These are phyloP conservation scores for Crotalus helleri DNA, from an alignment of 2,113 vertebrate genomes.

Conservation along the genomic window DNA sequence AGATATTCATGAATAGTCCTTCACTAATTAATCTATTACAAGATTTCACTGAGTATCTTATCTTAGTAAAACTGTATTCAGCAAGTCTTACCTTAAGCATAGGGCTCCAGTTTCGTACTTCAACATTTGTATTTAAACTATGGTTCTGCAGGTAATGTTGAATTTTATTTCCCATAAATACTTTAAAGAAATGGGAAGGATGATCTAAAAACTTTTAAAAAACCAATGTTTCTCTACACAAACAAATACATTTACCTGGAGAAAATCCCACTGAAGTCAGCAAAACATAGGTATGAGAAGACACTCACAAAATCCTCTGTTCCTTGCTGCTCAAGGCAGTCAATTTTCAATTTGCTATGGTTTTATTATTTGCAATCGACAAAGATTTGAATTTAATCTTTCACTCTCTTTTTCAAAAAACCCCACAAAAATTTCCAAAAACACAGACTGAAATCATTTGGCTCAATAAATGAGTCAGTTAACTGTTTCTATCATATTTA, in stretches of 20 bases:
- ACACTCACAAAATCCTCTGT: not conserved
- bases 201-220: not conserved
- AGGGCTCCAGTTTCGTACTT: not conserved
- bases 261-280: not conserved
- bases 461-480: not conserved
- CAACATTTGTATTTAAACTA: not conserved
- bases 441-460: not conserved
- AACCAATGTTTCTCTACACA: not conserved
- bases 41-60: not conserved
- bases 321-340: not conserved
- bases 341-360: not conserved
- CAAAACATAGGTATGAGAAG: not conserved
- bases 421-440: not conserved
- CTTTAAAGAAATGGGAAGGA: not conserved
- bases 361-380: not conserved
- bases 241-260: not conserved
- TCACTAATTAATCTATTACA: not conserved
- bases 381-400: not conserved
- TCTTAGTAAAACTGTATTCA: not conserved
- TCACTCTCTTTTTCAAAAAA: not conserved
- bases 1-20: not conserved
- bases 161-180: not conserved
- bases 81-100: not conserved
- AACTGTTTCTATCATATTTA: not conserved
- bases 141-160: not conserved